Base-by-base conservation (phyloP, 2,113 vertebrate genomes). In the Aldabrachelys gigantea region DNA sequence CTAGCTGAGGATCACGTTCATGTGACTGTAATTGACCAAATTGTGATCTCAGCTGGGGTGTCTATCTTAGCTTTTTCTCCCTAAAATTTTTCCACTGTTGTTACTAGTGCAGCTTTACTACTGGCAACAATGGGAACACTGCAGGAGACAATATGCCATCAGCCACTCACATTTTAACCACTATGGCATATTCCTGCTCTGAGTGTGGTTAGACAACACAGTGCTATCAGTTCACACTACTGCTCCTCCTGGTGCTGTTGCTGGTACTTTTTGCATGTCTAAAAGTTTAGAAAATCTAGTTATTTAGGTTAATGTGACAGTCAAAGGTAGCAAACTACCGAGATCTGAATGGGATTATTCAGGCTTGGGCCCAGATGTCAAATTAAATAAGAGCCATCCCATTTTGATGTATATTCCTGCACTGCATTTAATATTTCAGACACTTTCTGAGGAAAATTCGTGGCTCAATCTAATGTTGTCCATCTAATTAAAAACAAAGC, bases 211-310 rank as follows among this genome's bases (percentile, higher is more conserved):
- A 65, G 65, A 19, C n/a, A 38, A 38, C n/a, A 1, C 27, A 8
- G 82, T 75, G 2, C 8, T 59, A 11, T n/a, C 59, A 17, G 19
- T 24, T 81, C 65, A 0, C 3, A 0, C 41, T 14, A 44, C 22
- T 41, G 11, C 62, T 79, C 62, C 44, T 65, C 1, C 78, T 49
- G 78, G 78, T 84, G 84, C 82, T 83, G 16, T 1, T 84, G 16
- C 29, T n/a, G 0, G 65, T 38, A 0, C 62, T 13, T 41, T 91
- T 88, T 95, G 10, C 41, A 79, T 65, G 2, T 6, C 82, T 47
- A 25, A 80, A 85, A 47, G 6, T 1, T 69, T 53, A 25, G 69
- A 31, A 85, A 88, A 78, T 38, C 27, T 76, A 53, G 1, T 59
- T 80, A 38, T 80, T 88, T 69, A 25, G 44, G 44, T 91, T 31